Evolutionary conservation across 2,888 invertebrate species (phyloP).

Genomic region (Callosobruchus maculatus): DNA sequence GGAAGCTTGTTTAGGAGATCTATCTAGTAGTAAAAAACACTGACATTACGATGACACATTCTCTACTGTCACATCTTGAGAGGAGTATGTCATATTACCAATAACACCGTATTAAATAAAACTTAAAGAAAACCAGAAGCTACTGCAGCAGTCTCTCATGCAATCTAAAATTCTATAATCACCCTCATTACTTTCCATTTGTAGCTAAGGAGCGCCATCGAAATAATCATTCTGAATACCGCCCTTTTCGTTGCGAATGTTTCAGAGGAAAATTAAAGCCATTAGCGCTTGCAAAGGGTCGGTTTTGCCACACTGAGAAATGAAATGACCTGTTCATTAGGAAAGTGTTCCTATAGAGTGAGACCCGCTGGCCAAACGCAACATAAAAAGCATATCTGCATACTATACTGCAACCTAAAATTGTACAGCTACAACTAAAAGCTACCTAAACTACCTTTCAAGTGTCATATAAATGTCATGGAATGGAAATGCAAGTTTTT

Average conservation of each 20-base stretch:
- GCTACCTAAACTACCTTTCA: too few species aligned
- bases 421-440: too few species aligned
- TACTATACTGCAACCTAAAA: too few species aligned
- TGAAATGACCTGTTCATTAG: background rate
- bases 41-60: too few species aligned
- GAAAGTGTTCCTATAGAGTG: background rate
- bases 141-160: background rate
- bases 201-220: background rate
- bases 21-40: too few species aligned
- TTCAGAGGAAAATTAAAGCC: background rate
- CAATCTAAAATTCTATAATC: background rate
- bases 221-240: background rate
- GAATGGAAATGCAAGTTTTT: too few species aligned
- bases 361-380: background rate
- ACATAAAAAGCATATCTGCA: too few species aligned
- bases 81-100: too few species aligned
- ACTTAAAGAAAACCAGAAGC: background rate
- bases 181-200: background rate
- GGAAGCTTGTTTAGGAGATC: too few species aligned
- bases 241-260: background rate
- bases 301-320: background rate
- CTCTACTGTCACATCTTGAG: too few species aligned
- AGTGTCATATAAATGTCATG: too few species aligned
- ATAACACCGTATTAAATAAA: too few species aligned
- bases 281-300: background rate